phyloP scores from a whole-genome alignment of 1,140 invertebrate genomes.

The Pseudomyrmex cubaensis region DNA sequence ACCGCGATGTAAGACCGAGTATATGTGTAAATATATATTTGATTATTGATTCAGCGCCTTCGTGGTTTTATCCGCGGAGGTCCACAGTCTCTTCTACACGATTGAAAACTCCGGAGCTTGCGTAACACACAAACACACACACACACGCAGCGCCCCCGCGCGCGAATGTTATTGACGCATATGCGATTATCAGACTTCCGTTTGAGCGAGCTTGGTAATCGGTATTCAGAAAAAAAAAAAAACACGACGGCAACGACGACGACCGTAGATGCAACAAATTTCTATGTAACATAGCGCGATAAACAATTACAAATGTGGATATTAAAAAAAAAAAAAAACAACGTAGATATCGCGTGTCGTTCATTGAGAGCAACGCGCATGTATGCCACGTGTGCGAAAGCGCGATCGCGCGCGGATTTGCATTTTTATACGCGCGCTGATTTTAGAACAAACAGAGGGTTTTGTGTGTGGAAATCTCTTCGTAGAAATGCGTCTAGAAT shows the following conservation, averaged over 20 bases:
- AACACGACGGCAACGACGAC: not conserved
- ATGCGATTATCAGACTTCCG: slow-evolving; percentile 70
- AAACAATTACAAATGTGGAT: not conserved
- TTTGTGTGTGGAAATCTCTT: too few relatives aligned
- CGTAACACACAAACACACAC: slow-evolving; percentile 33
- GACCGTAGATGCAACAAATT: slow-evolving; percentile 18
- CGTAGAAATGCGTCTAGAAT: too few relatives aligned
- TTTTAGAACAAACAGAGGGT: too few relatives aligned
- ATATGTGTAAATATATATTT: slow-evolving; percentile 49
- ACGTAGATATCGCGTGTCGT: not conserved
- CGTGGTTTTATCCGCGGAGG: slow-evolving; percentile 54
- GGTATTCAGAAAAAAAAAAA: slow-evolving; percentile 19
- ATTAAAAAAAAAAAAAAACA: not conserved
- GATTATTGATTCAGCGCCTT: slow-evolving; percentile 71
- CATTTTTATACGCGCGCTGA: too few relatives aligned
- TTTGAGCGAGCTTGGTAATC: slow-evolving; percentile 57
- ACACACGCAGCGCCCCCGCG: slow-evolving; percentile 14
- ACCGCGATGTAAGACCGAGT: slow-evolving; percentile 22
- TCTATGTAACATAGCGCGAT: not conserved
- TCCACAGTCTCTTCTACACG: slow-evolving; percentile 31
- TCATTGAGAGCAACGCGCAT: too few relatives aligned
- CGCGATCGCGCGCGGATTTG: too few relatives aligned
- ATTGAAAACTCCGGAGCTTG: slow-evolving; percentile 54
- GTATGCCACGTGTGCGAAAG: too few relatives aligned
- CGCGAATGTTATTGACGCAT: slow-evolving; percentile 62